Base-by-base conservation (phyloP, 2,113 vertebrate genomes). In the Pristiophorus japonicus region DNA sequence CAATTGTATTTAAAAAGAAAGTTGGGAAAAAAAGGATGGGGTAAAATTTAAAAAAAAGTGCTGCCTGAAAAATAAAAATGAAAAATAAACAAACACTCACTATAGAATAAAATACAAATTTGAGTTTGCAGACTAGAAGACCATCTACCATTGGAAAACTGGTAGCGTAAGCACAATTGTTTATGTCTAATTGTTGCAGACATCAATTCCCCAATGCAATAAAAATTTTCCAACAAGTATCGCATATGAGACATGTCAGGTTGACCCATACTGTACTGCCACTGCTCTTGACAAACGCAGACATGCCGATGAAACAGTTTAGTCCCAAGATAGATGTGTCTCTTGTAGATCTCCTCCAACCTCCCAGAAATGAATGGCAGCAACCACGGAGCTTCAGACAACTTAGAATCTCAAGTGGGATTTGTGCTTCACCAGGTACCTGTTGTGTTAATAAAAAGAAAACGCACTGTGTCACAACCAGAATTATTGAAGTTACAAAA, bases 381-480 rank as follows among this genome's bases (percentile, higher is more conserved):
- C 96, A 96, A 96, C 70, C 96, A 96, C 97, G 96, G 38, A 96
- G 91, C 95, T 96, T 96, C 95, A 96, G 96, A 97, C 22, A 96
- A 95, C 94, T 97, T 81, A 96, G 67, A 51, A 87, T 96, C 96
- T 97, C 94, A 95, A 96, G 96, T 85, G 96, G 96, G 96, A 97
- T 97, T 96, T 97, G 95, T 96, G 99, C 97, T 99, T 99, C 96
- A 99, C 98, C 99, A 99, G 98, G 97, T 99, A 99, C 97, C 99
- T 99, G 97, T 8, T 51, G 96, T 96, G 27, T 96, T 85, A 95
- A 75, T 96, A 88, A 95, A 96, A 96, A 93, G 18, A 78, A 87
- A 65, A 30, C 34, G 18, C 5, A 38, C 3, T 38, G 16, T 91
- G 4, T 59, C 96, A 95, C 30, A 95, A 92, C 63, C 94, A 75